phyloP scores from a whole-genome alignment of 1,140 invertebrate genomes.

The Cyclina sinensis region DNA sequence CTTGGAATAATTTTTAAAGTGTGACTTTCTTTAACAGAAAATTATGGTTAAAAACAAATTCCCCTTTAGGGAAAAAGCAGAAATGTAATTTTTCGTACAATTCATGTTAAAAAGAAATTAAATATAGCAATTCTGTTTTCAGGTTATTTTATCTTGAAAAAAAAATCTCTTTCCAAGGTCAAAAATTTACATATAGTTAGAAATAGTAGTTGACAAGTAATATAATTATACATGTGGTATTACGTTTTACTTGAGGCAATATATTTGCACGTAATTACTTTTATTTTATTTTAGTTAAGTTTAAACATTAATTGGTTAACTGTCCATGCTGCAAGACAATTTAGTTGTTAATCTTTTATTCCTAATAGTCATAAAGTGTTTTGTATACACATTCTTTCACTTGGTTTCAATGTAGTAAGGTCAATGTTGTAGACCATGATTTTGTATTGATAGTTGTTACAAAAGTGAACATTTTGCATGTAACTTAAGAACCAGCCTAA shows the following conservation, averaged over 20 bases:
- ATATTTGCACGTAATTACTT: neutral
- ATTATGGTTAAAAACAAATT: no score
- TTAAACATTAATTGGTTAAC: neutral
- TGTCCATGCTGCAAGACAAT: neutral
- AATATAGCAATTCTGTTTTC: no score
- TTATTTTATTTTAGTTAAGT: neutral
- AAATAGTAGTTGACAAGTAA: neutral
- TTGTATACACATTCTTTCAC: neutral
- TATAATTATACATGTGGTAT: neutral
- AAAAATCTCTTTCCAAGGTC: neutral
- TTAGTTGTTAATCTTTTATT: slow-evolving; percentile 8
- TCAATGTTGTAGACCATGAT: neutral
- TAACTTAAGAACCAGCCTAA: neutral
- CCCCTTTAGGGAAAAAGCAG: no score
- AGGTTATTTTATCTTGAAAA: no score
- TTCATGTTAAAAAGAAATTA: neutral
- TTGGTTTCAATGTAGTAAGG: neutral
- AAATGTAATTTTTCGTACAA: no score
- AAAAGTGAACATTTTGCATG: neutral
- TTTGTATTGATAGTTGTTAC: neutral
- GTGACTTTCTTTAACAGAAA: no score
- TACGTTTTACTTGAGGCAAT: neutral
- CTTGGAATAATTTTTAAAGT: no score
- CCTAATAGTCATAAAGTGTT: slow-evolving; percentile 13
- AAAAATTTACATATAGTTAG: neutral